These are phyloP conservation scores for Pelodytes ibericus DNA, from an alignment of 2,797 vertebrate genomes.

Conservation along the genomic window DNA sequence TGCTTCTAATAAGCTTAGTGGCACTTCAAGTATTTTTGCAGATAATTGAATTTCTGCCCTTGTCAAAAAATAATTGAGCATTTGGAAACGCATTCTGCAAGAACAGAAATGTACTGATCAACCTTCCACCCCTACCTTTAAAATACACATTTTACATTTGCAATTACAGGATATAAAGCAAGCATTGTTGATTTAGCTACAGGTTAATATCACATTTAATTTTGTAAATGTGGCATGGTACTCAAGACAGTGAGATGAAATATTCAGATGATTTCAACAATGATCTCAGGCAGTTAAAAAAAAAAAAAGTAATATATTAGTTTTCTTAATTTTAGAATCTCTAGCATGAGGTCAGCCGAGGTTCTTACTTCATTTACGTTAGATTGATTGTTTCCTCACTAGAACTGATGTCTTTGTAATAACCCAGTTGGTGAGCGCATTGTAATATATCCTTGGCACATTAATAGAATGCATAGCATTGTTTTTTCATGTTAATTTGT, in stretches of 20 bases:
- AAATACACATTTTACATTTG: too few species aligned
- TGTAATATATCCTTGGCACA: background rate
- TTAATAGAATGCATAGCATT: background rate
- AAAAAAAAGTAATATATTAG: background rate
- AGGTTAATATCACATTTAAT: too few species aligned
- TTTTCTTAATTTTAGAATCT: background rate
- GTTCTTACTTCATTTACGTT: background rate
- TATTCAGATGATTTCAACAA: conserved; percentile 14
- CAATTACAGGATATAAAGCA: too few species aligned
- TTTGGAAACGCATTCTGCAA: too few species aligned
- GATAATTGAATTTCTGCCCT: too few species aligned
- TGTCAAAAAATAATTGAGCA: too few species aligned
- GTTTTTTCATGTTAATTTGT: background rate
- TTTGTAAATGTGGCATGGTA: too few species aligned
- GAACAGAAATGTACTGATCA: too few species aligned
- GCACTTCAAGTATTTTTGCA: too few species aligned
- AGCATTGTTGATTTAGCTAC: too few species aligned
- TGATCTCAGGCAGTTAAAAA: background rate
- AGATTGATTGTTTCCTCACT: conserved; percentile 26
- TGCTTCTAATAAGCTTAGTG: too few species aligned
- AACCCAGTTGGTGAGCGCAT: background rate
- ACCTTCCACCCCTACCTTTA: too few species aligned
- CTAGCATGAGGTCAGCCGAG: conserved; percentile 16
- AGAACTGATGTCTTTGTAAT: conserved; percentile 12
- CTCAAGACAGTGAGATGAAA: conserved; percentile 27